Evolutionary conservation across 2,888 invertebrate genomes (phyloP).

Genomic region (Eupsilia transversa): DNA sequence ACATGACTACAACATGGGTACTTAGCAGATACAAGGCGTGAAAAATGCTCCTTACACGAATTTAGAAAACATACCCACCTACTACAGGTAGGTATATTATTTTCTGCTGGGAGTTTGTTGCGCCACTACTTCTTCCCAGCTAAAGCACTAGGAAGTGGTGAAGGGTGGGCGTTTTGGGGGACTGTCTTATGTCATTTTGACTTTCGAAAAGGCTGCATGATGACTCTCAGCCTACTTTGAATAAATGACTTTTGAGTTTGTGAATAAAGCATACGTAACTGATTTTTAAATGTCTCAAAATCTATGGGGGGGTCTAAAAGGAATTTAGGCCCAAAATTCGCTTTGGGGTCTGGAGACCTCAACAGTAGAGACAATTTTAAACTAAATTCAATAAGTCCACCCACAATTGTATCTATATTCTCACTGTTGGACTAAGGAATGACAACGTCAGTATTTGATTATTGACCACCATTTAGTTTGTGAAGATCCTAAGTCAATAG

Average conservation of each 20-base stretch:
- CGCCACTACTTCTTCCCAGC: too few relatives aligned
- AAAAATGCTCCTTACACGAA: neutral
- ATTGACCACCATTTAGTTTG: conserved; percentile 40
- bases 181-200: too few relatives aligned
- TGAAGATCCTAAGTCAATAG: conserved; percentile 46
- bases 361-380: neutral
- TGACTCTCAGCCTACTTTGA: too few relatives aligned
- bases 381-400: conserved; percentile 13
- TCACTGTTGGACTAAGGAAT: conserved; percentile 21
- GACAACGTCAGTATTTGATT: conserved; percentile 40
- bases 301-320: neutral
- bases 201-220: too few relatives aligned
- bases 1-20: neutral
- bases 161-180: too few relatives aligned
- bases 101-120: too few relatives aligned
- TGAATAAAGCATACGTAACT: too few relatives aligned
- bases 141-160: too few relatives aligned
- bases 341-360: neutral
- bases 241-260: too few relatives aligned
- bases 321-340: neutral
- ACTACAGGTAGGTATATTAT: too few relatives aligned
- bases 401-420: neutral
- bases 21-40: neutral
- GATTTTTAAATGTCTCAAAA: too few relatives aligned
- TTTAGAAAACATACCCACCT: neutral